A percentile compares a stretch with the other conserved stretches of the same genome.
Conservation (phyloP, 2,113 vertebrate genomes). For the Gorsachius goisagi region DNA sequence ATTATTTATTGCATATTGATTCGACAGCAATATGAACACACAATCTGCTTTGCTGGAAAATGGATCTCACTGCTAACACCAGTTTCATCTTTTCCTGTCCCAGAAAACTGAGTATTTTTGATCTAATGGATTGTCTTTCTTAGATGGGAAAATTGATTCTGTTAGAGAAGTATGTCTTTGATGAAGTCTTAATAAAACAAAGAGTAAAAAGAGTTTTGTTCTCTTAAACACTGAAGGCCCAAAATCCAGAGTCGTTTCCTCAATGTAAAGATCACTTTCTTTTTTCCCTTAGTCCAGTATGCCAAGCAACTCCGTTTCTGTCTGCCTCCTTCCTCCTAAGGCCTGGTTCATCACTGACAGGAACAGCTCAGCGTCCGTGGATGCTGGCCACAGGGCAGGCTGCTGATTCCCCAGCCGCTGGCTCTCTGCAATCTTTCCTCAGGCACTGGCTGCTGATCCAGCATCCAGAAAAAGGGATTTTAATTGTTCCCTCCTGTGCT, state of each 20-base stretch:
- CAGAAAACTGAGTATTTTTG: slow-evolving; percentile 14
- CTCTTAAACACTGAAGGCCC: neutral
- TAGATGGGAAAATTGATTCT: slow-evolving; percentile 13
- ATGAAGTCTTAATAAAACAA: neutral
- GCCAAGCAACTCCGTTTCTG: neutral
- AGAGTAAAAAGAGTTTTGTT: neutral
- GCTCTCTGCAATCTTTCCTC: fast-evolving
- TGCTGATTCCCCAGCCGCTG: neutral
- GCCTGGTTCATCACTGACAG: neutral
- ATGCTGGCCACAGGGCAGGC: neutral
- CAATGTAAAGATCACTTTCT: neutral
- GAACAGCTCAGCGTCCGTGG: fast-evolving
- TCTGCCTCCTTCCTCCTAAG: neutral
- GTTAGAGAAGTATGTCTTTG: neutral
- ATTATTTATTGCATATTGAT: slow-evolving; percentile 65
- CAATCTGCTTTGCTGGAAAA: neutral
- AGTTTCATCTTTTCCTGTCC: neutral
- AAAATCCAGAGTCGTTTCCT: neutral
- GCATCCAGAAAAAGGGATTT: neutral
- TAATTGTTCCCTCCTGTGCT: neutral
- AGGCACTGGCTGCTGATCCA: neutral
- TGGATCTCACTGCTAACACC: neutral
- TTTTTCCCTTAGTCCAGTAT: neutral
- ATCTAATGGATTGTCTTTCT: neutral
- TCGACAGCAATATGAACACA: neutral